These are phyloP conservation scores for Botrylloides violaceus DNA, from an alignment of 23 tunicate genomes.

Conservation along the genomic window DNA sequence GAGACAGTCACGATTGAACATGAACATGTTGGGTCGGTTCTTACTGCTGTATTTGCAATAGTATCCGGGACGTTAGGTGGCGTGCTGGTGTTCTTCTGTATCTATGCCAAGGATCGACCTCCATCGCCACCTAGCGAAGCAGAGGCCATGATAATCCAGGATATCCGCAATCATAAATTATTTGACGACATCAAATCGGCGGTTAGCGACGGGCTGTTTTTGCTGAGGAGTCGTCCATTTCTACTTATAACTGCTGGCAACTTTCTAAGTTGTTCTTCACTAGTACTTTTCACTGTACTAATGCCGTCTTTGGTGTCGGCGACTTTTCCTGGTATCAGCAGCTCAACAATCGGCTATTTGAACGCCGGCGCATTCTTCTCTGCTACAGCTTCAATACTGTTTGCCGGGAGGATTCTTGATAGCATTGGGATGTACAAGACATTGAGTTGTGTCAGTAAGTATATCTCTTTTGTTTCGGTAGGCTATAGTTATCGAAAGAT, in stretches of 20 bases:
- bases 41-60: neutral
- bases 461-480: too few species aligned
- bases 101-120: conserved; percentile 10
- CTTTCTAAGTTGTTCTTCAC: neutral
- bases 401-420: conserved; percentile 12
- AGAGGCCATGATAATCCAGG: neutral
- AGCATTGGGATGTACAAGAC: neutral
- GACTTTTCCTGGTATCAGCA: neutral
- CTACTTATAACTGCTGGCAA: conserved; percentile 1
- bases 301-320: neutral
- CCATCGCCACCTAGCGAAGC: conserved; percentile 23
- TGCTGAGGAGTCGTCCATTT: too few species aligned
- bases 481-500: too few species aligned
- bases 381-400: neutral
- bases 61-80: neutral
- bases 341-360: neutral
- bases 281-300: neutral
- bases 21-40: neutral
- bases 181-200: too few species aligned
- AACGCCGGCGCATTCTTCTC: neutral
- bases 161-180: too few species aligned
- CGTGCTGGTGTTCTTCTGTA: neutral
- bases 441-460: neutral
- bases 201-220: too few species aligned
- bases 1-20: neutral